Evolutionary conservation across 35 echinoderm and acorn worm genomes (phyloP).

Genomic region (Apostichopus japonicus): DNA sequence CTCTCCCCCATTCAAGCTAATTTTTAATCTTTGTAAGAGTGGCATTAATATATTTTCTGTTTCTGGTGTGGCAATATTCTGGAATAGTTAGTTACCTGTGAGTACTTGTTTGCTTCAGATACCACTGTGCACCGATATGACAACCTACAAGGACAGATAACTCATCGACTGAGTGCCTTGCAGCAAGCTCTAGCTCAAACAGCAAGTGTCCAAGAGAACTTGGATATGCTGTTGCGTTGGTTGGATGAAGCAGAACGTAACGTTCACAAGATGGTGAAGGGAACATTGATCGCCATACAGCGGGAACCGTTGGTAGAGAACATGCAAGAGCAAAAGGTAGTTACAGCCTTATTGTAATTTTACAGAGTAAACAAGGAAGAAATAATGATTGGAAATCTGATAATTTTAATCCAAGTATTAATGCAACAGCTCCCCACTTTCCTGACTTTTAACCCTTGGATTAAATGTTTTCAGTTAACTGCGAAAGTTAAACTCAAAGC

Average conservation of each 20-base stretch:
- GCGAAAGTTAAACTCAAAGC: no score
- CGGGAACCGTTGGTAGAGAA: slow-evolving; percentile 88
- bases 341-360: not conserved
- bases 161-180: slow-evolving; percentile 65
- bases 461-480: no score
- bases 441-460: no score
- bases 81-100: no score
- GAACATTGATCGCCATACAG: slow-evolving; percentile 79
- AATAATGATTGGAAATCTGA: not conserved
- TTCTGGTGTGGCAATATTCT: no score
- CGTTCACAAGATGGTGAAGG: slow-evolving; percentile 92
- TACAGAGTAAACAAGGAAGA: not conserved
- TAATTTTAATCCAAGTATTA: no score
- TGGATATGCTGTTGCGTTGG: slow-evolving; percentile 86
- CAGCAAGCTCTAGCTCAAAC: slow-evolving; percentile 84
- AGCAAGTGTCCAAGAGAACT: slow-evolving; percentile 79
- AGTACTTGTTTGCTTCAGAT: slow-evolving; percentile 11
- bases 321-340: slow-evolving; percentile 92
- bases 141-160: slow-evolving; percentile 69
- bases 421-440: no score
- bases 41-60: no score
- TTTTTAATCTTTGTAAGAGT: no score
- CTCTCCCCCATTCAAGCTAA: no score
- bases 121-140: slow-evolving; percentile 69
- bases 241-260: slow-evolving; percentile 91